Evolutionary conservation across 2,797 vertebrate species (phyloP).

Genomic region (Esox lucius): DNA sequence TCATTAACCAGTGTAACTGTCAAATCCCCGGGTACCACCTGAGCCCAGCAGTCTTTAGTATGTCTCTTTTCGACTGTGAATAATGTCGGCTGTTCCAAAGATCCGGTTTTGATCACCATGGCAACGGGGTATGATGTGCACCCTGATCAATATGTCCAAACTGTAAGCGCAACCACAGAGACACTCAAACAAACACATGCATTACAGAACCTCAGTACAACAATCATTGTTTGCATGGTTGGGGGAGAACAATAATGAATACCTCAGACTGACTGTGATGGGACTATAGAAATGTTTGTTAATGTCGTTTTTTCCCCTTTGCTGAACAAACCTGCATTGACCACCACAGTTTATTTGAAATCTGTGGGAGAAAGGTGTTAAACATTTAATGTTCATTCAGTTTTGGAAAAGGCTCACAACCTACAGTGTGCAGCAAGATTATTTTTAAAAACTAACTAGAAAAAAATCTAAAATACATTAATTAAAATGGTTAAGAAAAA

Average conservation of each 20-base stretch:
- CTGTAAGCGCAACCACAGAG: not conserved
- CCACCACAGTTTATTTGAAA: not conserved
- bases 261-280: not conserved
- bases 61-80: conserved; percentile 45
- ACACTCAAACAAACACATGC: not conserved
- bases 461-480: too few relatives aligned
- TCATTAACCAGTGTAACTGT: not conserved
- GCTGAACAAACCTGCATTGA: not conserved
- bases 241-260: not conserved
- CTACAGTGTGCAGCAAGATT: not conserved
- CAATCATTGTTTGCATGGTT: not conserved
- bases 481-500: too few relatives aligned
- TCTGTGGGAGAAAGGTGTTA: not conserved
- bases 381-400: not conserved
- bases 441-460: too few relatives aligned
- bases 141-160: conserved; percentile 46
- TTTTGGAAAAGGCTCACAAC: not conserved
- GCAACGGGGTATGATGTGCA: conserved; percentile 40
- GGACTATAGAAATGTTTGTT: not conserved
- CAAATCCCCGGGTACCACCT: conserved; percentile 5
- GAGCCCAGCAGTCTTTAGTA: conserved; percentile 41
- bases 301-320: not conserved
- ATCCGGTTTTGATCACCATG: conserved; percentile 45
- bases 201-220: not conserved
- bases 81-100: conserved; percentile 50